Evolutionary conservation across 2,888 invertebrate species (phyloP), one percentile per base, ranked within the genome.

Genomic region (Noctua comes): DNA sequence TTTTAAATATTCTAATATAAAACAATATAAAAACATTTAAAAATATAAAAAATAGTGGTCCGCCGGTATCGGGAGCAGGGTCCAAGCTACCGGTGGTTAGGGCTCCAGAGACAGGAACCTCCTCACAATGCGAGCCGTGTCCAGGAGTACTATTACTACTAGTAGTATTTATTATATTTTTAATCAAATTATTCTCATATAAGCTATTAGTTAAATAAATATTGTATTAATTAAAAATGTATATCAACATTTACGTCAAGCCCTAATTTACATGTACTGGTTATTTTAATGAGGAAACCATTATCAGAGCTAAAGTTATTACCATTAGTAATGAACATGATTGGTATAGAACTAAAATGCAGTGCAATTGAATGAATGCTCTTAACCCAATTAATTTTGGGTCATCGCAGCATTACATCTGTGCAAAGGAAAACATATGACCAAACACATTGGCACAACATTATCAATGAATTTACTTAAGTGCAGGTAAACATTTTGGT

Each of bases 251-350:
- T 64, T 48, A 73, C 46, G 40, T 24, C 51, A 51, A 31, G 6
- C 24, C 16, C 31, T 48, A 24, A 36, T 66, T 18, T 73, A 40
- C 4, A 46, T 43, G 16, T 27, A 51, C 18, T 64, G n/a, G 10
- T 83, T 24, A 57, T 76, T 40, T 46, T 57, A 59, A 70, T 51
- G 43, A 65, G 54, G 21, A 16, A 77, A 77, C 11, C 18, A 66
- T 51, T 36, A 43, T 48, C 68, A 57, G 21, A 64, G 18, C 13
- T 76, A 18, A 7, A 6, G n/a, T 64, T 68, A 24, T n/a, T 43
- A 36, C 54, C 54, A 59, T 68, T 82, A 27, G 13, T 36, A 68
- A 54, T 68, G 1, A 59, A 59, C 24, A 27, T 46, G 66, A 10
- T 59, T 36, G 40, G 11, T 48, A 57, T n/a, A 57, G 54, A 57